phyloP scores from a whole-genome alignment of 37 sponge, comb jelly and placozoan species.

The Theonella swinhoei region DNA sequence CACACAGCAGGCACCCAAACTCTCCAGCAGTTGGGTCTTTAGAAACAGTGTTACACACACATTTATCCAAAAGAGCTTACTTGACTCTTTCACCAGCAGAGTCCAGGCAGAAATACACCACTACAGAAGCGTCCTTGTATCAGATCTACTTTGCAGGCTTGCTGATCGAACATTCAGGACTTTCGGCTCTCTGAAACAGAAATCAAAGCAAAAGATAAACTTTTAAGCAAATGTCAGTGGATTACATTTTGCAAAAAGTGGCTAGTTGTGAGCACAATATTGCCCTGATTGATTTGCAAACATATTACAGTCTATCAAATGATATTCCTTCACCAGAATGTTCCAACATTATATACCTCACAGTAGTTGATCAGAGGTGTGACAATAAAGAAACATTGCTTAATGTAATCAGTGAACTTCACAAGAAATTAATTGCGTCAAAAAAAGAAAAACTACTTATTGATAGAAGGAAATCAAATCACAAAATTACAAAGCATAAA shows the following conservation, averaged over 20 bases:
- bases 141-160: too few species aligned
- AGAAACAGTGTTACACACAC: neutral
- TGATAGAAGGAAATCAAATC: conserved; percentile 15
- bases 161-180: neutral
- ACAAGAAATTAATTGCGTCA: neutral
- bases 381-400: conserved; percentile 18
- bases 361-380: conserved; percentile 4
- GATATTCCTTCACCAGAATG: conserved; percentile 6
- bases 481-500: conserved; percentile 6
- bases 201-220: neutral
- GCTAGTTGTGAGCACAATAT: neutral
- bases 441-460: neutral
- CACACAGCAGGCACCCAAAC: neutral
- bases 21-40: neutral
- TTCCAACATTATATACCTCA: neutral
- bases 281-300: conserved; percentile 3
- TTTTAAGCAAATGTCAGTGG: neutral
- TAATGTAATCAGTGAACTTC: neutral
- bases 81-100: conserved; percentile 4
- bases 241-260: conserved; percentile 18
- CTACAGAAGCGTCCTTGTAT: neutral
- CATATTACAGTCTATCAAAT: neutral
- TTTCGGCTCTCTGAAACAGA: conserved; percentile 4
- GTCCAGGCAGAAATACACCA: conserved; percentile 2
- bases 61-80: conserved; percentile 3